Conservation (phyloP, 2,888 invertebrate genomes). For the Idaea biselata region DNA sequence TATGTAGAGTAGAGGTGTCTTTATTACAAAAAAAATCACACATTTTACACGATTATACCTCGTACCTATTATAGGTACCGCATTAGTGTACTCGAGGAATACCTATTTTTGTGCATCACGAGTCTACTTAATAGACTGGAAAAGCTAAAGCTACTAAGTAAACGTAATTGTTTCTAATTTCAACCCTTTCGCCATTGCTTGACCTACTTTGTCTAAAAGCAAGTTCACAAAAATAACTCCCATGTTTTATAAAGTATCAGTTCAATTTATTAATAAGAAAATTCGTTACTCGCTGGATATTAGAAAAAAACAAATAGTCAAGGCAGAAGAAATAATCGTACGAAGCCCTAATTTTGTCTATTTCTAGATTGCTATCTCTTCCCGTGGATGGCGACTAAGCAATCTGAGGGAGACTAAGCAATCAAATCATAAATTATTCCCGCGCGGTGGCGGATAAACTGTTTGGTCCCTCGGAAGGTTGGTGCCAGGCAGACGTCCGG, state of each 20-base stretch:
- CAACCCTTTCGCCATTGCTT: not conserved
- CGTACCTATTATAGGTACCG: not conserved
- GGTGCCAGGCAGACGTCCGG: too few species aligned
- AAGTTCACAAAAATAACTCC: not conserved
- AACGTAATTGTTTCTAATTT: slow-evolving; percentile 4
- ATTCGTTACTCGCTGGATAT: not conserved
- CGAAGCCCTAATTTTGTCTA: too few species aligned
- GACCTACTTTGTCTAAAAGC: not conserved
- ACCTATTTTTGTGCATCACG: not conserved
- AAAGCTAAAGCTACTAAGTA: not conserved
- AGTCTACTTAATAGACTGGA: not conserved
- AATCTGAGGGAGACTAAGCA: too few species aligned
- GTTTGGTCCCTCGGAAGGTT: too few species aligned
- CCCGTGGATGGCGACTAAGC: too few species aligned
- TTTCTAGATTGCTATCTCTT: too few species aligned
- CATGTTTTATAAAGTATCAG: not conserved
- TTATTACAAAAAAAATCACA: too few species aligned
- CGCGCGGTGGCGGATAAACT: too few species aligned
- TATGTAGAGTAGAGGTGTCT: too few species aligned
- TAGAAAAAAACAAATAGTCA: not conserved
- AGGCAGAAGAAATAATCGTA: too few species aligned
- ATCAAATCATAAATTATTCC: too few species aligned
- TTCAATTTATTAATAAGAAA: not conserved
- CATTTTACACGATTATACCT: too few species aligned
- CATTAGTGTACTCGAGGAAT: not conserved